These are phyloP conservation scores for Ditula angustiorana DNA, from an alignment of 2,888 invertebrate species.

Conservation along the genomic window DNA sequence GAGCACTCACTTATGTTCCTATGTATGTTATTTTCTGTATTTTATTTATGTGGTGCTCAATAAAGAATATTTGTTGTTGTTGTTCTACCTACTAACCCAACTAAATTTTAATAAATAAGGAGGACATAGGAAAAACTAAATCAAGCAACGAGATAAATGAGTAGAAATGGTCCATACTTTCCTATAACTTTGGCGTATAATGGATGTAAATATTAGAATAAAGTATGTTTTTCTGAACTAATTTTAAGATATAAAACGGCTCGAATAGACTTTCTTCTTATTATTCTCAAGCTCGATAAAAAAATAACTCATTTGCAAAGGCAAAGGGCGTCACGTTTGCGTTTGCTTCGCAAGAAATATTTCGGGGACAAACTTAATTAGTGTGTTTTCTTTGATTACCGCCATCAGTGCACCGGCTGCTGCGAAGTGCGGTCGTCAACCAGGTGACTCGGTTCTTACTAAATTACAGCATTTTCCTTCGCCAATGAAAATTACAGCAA, in stretches of 20 bases:
- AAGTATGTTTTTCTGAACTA: too few species aligned
- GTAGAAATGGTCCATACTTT: too few species aligned
- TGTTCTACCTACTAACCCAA: too few species aligned
- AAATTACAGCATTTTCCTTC: slow-evolving; percentile 75
- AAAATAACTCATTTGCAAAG: background rate
- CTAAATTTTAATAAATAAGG: too few species aligned
- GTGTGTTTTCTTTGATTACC: slow-evolving; percentile 84
- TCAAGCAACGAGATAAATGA: too few species aligned
- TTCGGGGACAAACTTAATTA: slow-evolving; percentile 77
- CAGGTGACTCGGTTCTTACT: slow-evolving; percentile 75
- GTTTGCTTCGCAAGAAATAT: slow-evolving; percentile 59
- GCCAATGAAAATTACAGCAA: slow-evolving; percentile 55
- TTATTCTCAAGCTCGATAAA: background rate
- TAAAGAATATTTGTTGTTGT: too few species aligned
- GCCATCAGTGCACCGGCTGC: slow-evolving; percentile 82
- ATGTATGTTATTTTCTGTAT: too few species aligned
- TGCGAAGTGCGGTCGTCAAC: slow-evolving; percentile 62
- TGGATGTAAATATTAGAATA: too few species aligned
- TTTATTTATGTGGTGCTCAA: too few species aligned
- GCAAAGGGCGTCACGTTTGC: slow-evolving; percentile 20
- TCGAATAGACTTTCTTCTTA: background rate
- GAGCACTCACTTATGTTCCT: too few species aligned
- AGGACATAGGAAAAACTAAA: too few species aligned
- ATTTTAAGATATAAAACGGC: background rate
- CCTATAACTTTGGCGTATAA: too few species aligned